Conservation (phyloP, 2,113 vertebrate genomes). For the Condylura cristata region DNA sequence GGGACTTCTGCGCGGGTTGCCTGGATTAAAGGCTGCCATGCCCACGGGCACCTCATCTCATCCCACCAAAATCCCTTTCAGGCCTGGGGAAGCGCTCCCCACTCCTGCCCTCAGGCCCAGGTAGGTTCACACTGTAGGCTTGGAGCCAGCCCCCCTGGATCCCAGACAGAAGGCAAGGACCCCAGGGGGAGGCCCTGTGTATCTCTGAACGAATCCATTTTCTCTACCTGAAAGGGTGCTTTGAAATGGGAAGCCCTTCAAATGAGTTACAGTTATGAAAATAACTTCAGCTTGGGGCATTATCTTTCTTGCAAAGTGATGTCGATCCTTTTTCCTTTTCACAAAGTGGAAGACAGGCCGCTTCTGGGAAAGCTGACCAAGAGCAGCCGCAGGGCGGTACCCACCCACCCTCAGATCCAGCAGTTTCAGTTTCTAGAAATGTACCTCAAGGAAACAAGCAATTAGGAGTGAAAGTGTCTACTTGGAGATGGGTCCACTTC, state of each 20-base stretch:
- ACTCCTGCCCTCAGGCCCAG: rapidly evolving
- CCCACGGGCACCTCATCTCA: rapidly evolving
- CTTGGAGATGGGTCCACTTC: background rate
- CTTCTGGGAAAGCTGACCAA: background rate
- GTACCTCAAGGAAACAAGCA: background rate
- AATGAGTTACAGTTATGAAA: background rate
- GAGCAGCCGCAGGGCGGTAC: rapidly evolving
- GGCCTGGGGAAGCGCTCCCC: rapidly evolving
- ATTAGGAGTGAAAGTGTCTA: background rate
- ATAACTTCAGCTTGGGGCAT: background rate
- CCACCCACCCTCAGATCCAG: background rate
- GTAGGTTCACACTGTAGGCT: rapidly evolving
- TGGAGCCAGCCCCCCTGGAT: background rate
- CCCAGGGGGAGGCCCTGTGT: rapidly evolving
- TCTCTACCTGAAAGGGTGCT: background rate
- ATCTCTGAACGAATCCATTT: background rate
- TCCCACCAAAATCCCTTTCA: background rate
- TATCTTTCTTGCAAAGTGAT: no score
- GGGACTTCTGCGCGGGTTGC: rapidly evolving
- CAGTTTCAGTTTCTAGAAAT: background rate
- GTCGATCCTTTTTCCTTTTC: no score
- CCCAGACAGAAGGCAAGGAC: rapidly evolving
- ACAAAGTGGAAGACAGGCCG: background rate
- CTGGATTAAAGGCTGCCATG: rapidly evolving
- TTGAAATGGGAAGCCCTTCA: background rate